Base-by-base conservation (phyloP, 2,113 vertebrate genomes). In the Scytalopus superciliaris region DNA sequence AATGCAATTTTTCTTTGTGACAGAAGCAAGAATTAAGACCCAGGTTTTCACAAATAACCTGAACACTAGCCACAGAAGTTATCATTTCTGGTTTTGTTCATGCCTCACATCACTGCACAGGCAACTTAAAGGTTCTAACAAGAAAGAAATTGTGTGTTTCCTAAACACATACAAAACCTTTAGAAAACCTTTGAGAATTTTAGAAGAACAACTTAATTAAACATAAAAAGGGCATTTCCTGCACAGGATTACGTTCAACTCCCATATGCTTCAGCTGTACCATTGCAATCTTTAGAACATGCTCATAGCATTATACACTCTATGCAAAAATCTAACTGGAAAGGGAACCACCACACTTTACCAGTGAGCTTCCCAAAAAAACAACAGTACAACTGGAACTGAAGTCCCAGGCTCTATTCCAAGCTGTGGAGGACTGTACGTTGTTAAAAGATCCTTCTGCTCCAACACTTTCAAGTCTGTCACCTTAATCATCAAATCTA, bases 241-340 rank as follows among this genome's bases (percentile, higher is more conserved):
- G 17, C 45, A 74, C 4, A 2, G 53, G 27, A 83, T 17, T 19
- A 47, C 6, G 10, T 66, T 89, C 25, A 73, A 81, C 1, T 22
- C 14, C 69, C 31, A 67, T 7, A 19, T 14, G 10, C 22, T 45
- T 57, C 45, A 69, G 35, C 50, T 49, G 12, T 15, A 70, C 24
- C 50, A 67, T 0, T 57, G 45, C 39, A 40, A 62, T 15, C 17
- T 49, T 68, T 31, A 35, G 27, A 75, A 15, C 10, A 0, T 7
- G 30, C 55, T 77, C 5, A 2, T 0, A 37, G 40, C 0, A 1
- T 15, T 56, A 37, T 17, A 60, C 30, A 57, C 11, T 37, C 30
- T 49, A 35, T 9, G 57, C 6, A 73, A 88, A 91, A 92, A 62
- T 2, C 5, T 12, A 84, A 62, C 4, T 28, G 19, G 33, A 59